These are phyloP conservation scores for Dendrolimus kikuchii DNA, from an alignment of 1,140 invertebrate species.

Conservation along the genomic window DNA sequence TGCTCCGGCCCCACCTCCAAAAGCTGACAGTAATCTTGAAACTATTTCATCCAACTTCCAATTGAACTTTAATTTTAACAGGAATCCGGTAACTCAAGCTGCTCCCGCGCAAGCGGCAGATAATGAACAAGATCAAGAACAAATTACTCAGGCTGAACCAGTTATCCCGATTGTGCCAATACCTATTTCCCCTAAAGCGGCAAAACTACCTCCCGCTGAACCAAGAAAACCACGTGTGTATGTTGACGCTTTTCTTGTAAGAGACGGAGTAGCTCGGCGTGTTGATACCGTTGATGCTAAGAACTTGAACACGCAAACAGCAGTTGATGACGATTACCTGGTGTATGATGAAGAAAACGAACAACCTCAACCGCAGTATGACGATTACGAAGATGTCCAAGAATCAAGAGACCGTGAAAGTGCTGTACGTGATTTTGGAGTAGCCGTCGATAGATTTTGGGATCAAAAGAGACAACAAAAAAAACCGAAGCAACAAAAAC, in stretches of 20 bases:
- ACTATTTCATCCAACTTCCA: constrained; percentile 49
- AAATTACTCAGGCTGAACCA: constrained; percentile 7
- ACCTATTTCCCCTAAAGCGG: constrained; percentile 42
- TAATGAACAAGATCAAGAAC: constrained; percentile 19
- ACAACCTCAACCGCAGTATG: constrained; percentile 35
- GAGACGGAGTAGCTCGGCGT: constrained; percentile 51
- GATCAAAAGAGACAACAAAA: constrained; percentile 34
- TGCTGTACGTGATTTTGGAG: constrained; percentile 48
- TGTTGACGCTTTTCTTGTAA: constrained; percentile 63
- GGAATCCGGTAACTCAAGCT: constrained; percentile 29
- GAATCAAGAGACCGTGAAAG: constrained; percentile 50
- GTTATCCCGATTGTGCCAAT: constrained; percentile 15
- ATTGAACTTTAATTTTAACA: constrained; percentile 51
- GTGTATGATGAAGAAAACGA: constrained; percentile 50
- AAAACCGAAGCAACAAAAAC: constrained; percentile 18
- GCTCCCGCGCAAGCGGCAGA: constrained; percentile 18
- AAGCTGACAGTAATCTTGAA: constrained; percentile 45
- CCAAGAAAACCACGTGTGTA: constrained; percentile 56
- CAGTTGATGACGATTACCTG: constrained; percentile 46
- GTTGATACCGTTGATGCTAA: constrained; percentile 56
- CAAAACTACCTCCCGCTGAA: constrained; percentile 32
- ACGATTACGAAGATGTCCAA: constrained; percentile 55
- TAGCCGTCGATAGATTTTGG: constrained; percentile 60
- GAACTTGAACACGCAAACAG: constrained; percentile 30
- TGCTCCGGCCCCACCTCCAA: constrained; percentile 33